Evolutionary conservation across 1,140 invertebrate species (phyloP).

Genomic region (Pseudomyrmex flavicornis): DNA sequence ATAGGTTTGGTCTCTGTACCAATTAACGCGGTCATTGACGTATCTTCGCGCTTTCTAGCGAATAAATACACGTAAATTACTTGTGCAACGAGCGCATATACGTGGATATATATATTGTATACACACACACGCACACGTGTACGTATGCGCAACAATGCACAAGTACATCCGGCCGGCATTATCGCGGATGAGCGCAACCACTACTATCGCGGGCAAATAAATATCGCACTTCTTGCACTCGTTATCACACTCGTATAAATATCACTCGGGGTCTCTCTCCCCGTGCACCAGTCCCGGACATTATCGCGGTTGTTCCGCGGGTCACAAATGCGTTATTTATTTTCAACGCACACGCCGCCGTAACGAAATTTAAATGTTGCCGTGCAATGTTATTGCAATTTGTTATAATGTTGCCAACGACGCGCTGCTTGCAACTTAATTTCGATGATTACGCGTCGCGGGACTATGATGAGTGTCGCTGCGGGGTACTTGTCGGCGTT

Average conservation of each 20-base stretch:
- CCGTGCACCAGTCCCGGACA: slow-evolving; percentile 1
- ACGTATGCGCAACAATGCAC: neutral
- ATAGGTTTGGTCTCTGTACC: neutral
- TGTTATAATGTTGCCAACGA: neutral
- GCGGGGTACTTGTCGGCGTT: neutral
- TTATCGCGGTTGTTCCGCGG: slow-evolving; percentile 14
- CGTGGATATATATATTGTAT: neutral
- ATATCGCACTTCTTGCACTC: slow-evolving; percentile 51
- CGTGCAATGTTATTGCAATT: neutral
- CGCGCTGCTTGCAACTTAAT: neutral
- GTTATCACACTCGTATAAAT: slow-evolving; percentile 18
- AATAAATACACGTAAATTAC: slow-evolving; percentile 5
- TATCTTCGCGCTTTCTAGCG: neutral
- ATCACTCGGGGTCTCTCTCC: slow-evolving; percentile 2
- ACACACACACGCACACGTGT: neutral
- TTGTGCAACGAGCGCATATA: neutral
- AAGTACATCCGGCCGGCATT: neutral
- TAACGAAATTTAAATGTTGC: slow-evolving; percentile 1
- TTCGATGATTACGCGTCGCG: neutral
- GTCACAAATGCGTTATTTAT: slow-evolving; percentile 34
- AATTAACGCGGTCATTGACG: slow-evolving; percentile 54
- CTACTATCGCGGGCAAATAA: slow-evolving; percentile 40
- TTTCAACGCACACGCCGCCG: neutral
- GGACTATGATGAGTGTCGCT: neutral
- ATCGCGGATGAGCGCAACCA: neutral